Base-by-base conservation (phyloP, 2,113 vertebrate genomes). In the Sorex fumeus region DNA sequence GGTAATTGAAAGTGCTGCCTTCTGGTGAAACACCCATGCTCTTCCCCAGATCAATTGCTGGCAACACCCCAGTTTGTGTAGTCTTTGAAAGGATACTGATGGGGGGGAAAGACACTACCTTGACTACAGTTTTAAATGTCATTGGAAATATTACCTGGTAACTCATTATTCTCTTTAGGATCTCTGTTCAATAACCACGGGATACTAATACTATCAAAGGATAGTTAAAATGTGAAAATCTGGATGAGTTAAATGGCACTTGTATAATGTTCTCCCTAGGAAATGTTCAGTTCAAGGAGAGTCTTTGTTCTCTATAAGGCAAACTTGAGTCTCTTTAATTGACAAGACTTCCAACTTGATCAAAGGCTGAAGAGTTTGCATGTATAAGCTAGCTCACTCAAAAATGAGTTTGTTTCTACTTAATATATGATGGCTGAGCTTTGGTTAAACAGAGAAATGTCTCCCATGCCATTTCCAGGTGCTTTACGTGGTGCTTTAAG, bases 171-270 rank as follows among this genome's bases (percentile, higher is more conserved):
- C 7, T 87, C 27, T 30, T 69, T 77, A 84, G 64, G 53, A 19
- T 70, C 74, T 94, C 28, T 87, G 45, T 62, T 91, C 28, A 85
- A 47, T 64, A 90, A 40, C 10, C 21, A 62, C 13, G 23, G 57
- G 57, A 64, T 75, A 74, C 8, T 95, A 30, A 69, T 30, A n/a
- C 50, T 87, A 36, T 67, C n/a, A 84, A 81, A 57, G 21, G 87
- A 62, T 71, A 71, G 50, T 88, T 93, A 53, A 64, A 75, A 78
- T 79, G 34, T 78, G 43, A 85, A 91, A 91, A 62, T 60, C 25
- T 67, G 8, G 9, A 28, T 71, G 43, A 71, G 50, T 87, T 88
- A 30, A 6, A 91, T 91, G 34, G 2, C 87, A 36, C 21, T 45
- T 90, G n/a, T 76, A 13, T 62, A 94, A 83, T 79, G 7, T 40